phyloP scores from a whole-genome alignment of 2,888 invertebrate genomes.

The Erebia epiphron region DNA sequence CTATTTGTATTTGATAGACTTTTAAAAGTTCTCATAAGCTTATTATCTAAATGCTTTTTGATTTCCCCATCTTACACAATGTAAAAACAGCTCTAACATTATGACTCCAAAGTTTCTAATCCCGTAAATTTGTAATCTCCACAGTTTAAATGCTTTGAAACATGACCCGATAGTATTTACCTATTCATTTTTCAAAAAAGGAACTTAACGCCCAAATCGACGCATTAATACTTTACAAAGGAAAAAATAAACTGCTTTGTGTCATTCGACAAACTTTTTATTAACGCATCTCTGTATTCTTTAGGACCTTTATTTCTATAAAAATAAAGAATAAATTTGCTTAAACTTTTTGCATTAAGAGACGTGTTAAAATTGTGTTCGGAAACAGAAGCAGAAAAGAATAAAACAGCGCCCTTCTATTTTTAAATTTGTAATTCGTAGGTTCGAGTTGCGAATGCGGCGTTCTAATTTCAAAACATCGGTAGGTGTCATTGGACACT shows the following conservation, averaged over 20 bases:
- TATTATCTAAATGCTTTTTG: slow-evolving; percentile 35
- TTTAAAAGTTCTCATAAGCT: slow-evolving; percentile 27
- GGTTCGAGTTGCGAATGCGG: slow-evolving; percentile 81
- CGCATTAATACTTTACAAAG: slow-evolving; percentile 77
- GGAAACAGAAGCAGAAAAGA: slow-evolving; percentile 57
- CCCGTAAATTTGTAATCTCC: slow-evolving; percentile 32
- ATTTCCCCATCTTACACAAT: slow-evolving; percentile 6
- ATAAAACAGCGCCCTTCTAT: slow-evolving; percentile 74
- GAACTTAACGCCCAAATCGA: slow-evolving; percentile 82
- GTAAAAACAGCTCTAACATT: slow-evolving; percentile 14
- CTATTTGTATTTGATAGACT: slow-evolving; percentile 4
- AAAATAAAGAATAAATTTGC: slow-evolving; percentile 47
- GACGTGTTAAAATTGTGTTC: slow-evolving; percentile 34
- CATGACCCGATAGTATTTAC: slow-evolving; percentile 76
- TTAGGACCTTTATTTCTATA: slow-evolving; percentile 26
- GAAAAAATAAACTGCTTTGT: slow-evolving; percentile 81
- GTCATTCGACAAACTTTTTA: slow-evolving; percentile 57
- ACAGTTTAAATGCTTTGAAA: slow-evolving; percentile 67
- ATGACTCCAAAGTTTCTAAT: slow-evolving; percentile 16
- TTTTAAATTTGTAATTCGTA: slow-evolving; percentile 79
- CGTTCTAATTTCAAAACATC: slow-evolving; percentile 82
- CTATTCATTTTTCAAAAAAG: slow-evolving; percentile 81
- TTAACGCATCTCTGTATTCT: slow-evolving; percentile 8
- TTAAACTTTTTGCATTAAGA: slow-evolving; percentile 1
- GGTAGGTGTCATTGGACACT: slow-evolving; percentile 81